Conservation (phyloP, 2,797 vertebrate genomes). For the Phrynocephalus forsythii region DNA sequence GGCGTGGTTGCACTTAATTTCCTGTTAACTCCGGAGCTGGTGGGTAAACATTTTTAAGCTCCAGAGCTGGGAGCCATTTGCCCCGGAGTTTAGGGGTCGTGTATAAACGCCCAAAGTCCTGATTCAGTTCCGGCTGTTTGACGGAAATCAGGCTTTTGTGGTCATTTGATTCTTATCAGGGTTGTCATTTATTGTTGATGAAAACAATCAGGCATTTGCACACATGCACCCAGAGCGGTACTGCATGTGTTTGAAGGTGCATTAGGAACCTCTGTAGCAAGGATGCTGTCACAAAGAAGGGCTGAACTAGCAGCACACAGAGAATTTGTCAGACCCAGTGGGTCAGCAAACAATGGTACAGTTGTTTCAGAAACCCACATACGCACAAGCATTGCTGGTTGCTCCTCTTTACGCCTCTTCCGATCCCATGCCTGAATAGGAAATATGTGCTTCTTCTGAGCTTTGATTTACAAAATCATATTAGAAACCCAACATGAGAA, state of each 20-base stretch:
- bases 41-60: too few relatives aligned
- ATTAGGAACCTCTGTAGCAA: not conserved
- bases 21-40: too few relatives aligned
- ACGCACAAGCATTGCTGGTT: slow-evolving; percentile 28
- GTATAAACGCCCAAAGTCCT: not conserved
- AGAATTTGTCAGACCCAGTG: not conserved
- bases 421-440: slow-evolving; percentile 32
- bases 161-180: not conserved
- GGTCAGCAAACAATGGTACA: slow-evolving; percentile 20
- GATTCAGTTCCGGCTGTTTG: not conserved
- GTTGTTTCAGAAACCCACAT: slow-evolving; percentile 19
- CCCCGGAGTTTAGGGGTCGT: too few relatives aligned
- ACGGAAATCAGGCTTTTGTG: too few relatives aligned
- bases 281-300: not conserved
- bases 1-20: too few relatives aligned
- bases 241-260: not conserved
- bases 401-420: slow-evolving; percentile 43
- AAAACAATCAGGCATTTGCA: not conserved
- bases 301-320: not conserved
- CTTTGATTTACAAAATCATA: slow-evolving; percentile 72
- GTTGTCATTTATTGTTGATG: not conserved
- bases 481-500: slow-evolving; percentile 68
- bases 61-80: too few relatives aligned
- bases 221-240: not conserved
- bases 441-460: slow-evolving; percentile 5